phyloP scores from a whole-genome alignment of 2,888 invertebrate genomes.

The Andrena minutula region DNA sequence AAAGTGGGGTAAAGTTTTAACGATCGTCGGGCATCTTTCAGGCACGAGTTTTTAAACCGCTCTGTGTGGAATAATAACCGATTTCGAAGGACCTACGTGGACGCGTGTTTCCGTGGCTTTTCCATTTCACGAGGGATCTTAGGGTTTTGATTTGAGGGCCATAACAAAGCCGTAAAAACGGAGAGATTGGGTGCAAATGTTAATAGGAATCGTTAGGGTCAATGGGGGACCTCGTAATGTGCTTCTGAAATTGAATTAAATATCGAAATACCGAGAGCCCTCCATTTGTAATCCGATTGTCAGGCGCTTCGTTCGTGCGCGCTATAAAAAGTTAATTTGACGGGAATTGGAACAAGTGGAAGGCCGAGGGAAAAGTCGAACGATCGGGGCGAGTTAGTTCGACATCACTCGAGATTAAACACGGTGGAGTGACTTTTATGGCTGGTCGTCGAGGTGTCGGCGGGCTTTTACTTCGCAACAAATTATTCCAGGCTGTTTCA shows the following conservation, averaged over 20 bases:
- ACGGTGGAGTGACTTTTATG: conserved; percentile 11
- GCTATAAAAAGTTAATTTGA: conserved; percentile 3
- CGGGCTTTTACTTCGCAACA: not conserved
- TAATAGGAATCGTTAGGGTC: conserved; percentile 38
- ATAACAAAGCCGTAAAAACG: conserved; percentile 31
- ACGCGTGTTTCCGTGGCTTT: conserved; percentile 13
- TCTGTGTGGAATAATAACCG: conserved; percentile 9
- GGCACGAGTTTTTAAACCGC: not conserved
- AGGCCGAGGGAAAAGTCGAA: not conserved
- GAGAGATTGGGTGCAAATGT: conserved; percentile 8
- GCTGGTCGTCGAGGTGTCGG: not conserved
- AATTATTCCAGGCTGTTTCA: not conserved
- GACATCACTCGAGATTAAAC: conserved; percentile 28
- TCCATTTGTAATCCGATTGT: conserved; percentile 26
- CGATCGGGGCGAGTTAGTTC: not conserved
- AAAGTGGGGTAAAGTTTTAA: conserved; percentile 41
- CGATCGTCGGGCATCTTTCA: conserved; percentile 32
- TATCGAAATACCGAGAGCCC: not conserved
- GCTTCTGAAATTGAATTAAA: conserved; percentile 47
- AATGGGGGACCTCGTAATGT: not conserved
- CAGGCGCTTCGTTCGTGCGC: not conserved
- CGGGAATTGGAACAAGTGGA: conserved; percentile 15
- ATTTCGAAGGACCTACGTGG: conserved; percentile 15
- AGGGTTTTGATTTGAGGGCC: conserved; percentile 20
- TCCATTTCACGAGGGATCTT: not conserved